Evolutionary conservation across 2,113 vertebrate species (phyloP).

Genomic region (Crotalus viridis): DNA sequence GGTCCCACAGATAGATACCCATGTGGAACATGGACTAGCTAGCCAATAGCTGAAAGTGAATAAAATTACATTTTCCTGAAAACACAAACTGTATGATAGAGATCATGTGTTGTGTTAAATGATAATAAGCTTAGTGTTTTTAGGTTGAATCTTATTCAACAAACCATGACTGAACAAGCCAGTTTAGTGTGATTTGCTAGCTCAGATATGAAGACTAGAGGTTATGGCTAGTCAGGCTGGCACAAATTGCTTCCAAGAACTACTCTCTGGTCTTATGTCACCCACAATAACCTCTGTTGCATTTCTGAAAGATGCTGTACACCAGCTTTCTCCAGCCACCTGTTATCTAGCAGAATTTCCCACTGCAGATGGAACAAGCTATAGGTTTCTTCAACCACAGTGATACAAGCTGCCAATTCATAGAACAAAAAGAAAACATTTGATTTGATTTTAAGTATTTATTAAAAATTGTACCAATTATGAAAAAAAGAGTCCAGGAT

Average conservation of each 20-base stretch:
- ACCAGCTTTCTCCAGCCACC: background rate
- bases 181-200: background rate
- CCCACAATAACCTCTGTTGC: background rate
- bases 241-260: background rate
- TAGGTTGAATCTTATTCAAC: background rate
- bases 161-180: background rate
- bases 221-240: background rate
- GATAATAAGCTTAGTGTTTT: background rate
- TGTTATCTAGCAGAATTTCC: background rate
- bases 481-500: constrained; percentile 56
- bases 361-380: background rate
- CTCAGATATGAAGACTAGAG: background rate
- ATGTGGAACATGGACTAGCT: background rate
- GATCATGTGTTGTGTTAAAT: background rate
- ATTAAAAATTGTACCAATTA: constrained; percentile 81
- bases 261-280: background rate
- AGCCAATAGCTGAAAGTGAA: background rate
- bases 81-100: background rate
- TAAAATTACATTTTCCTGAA: background rate
- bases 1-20: background rate
- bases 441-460: constrained; percentile 71
- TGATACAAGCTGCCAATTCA: background rate
- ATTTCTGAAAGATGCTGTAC: background rate
- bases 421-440: constrained; percentile 30
- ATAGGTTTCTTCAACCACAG: background rate